Conservation (phyloP, 2,888 invertebrate genomes). For the Aleiodes leptofemur region DNA sequence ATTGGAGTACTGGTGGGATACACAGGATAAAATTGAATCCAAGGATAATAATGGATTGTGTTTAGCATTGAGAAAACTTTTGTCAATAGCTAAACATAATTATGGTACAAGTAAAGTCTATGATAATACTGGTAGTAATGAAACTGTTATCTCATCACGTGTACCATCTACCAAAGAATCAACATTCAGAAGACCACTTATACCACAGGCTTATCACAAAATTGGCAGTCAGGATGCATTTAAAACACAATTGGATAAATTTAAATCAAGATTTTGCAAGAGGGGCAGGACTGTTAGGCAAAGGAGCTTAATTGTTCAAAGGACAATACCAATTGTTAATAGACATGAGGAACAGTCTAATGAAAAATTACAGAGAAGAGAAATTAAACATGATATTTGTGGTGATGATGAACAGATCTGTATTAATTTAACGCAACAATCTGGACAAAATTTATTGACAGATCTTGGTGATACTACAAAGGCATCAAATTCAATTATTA, state of each 20-base stretch:
- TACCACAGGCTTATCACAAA: slow-evolving; percentile 72
- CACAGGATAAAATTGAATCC: slow-evolving; percentile 65
- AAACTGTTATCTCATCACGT: slow-evolving; percentile 72
- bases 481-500: slow-evolving; percentile 72
- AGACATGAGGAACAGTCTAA: not conserved
- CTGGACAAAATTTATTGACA: slow-evolving; percentile 62
- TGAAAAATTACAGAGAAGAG: slow-evolving; percentile 23
- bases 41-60: slow-evolving; percentile 64
- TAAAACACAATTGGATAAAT: slow-evolving; percentile 76
- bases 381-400: slow-evolving; percentile 2
- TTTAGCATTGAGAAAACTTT: slow-evolving; percentile 72
- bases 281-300: slow-evolving; percentile 73
- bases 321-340: slow-evolving; percentile 80
- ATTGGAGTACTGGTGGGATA: slow-evolving; percentile 89
- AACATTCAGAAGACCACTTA: slow-evolving; percentile 70
- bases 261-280: slow-evolving; percentile 75
- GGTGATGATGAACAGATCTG: slow-evolving; percentile 44
- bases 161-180: slow-evolving; percentile 71
- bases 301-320: slow-evolving; percentile 85
- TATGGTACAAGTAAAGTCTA: slow-evolving; percentile 74
- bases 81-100: slow-evolving; percentile 75
- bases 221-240: slow-evolving; percentile 73
- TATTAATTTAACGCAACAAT: slow-evolving; percentile 12
- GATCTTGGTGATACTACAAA: slow-evolving; percentile 56
- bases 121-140: slow-evolving; percentile 71